Conservation (phyloP, 2,888 invertebrate genomes). For the Brachyopa scutellaris region DNA sequence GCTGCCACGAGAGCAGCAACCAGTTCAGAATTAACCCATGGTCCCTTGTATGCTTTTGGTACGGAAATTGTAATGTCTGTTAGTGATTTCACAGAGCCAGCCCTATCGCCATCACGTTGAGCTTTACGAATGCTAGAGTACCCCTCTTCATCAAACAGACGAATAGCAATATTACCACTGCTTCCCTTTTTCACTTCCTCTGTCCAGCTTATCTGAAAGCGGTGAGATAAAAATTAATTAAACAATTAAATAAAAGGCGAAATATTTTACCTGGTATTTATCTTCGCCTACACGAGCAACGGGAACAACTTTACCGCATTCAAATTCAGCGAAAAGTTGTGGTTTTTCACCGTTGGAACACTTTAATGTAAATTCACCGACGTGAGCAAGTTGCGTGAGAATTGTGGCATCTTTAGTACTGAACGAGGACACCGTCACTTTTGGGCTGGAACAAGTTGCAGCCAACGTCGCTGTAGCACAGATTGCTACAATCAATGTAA, state of each 20-base stretch:
- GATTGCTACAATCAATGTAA: constrained; percentile 74
- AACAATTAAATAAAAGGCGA: not conserved
- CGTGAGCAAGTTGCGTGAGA: constrained; percentile 93
- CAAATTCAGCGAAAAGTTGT: constrained; percentile 94
- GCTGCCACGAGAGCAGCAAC: constrained; percentile 91
- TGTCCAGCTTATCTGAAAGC: constrained; percentile 93
- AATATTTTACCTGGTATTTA: constrained; percentile 89
- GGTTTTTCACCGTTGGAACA: constrained; percentile 88
- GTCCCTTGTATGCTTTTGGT: constrained; percentile 93
- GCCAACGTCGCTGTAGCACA: constrained; percentile 74
- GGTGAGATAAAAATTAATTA: not conserved
- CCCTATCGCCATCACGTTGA: constrained; percentile 87
- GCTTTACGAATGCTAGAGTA: constrained; percentile 93
- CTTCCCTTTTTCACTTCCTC: constrained; percentile 92
- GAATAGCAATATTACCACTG: constrained; percentile 90
- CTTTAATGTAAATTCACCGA: constrained; percentile 93
- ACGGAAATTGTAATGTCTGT: constrained; percentile 87
- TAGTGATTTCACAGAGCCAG: constrained; percentile 85
- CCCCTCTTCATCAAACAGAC: constrained; percentile 95
- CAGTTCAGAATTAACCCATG: constrained; percentile 96
- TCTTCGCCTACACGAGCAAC: constrained; percentile 90
- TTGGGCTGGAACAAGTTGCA: constrained; percentile 84
- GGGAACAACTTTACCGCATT: constrained; percentile 90
- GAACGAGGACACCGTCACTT: constrained; percentile 90
- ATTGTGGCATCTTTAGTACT: constrained; percentile 96